Base-by-base conservation (phyloP, 2,888 invertebrate genomes). In the Acleris laterana region DNA sequence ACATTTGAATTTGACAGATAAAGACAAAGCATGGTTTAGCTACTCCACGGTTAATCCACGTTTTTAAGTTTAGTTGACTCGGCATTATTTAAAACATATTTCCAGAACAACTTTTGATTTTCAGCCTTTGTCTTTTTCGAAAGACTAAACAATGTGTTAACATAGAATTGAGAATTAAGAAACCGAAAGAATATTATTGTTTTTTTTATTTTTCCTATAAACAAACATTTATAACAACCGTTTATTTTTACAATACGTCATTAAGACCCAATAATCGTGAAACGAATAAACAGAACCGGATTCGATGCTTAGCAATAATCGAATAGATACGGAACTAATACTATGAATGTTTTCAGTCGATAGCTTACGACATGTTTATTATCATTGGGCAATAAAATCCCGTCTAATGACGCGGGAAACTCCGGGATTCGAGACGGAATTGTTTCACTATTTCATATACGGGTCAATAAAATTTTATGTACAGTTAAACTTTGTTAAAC, bases 381-480 rank as follows among this genome's bases (percentile, higher is more conserved):
- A 87, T 88, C 89, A 88, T 89, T 84, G 88, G 79, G 85, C 79
- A 88, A 93, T 93, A 93, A 93, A 92, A 91, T 88, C 79, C 84
- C 83, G 88, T 81, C 90, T 92, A 92, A 93, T 93, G 93, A 92
- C 85, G 85, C 89, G 90, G 78, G 85, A 90, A 88, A 84, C 79
- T 84, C 81, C 79, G 75, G 81, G 82, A 80, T 84, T 78, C 81
- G 82, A 77, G 77, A 74, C 81, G 82, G 77, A 77, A 90, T 88
- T 90, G 90, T 89, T 87, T 89, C 84, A 89, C 89, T 92, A 92
- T 88, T 88, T 93, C 92, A 90, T 92, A 91, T 89, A 90, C 87
- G 89, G 88, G 85, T 89, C 84, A 89, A 92, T 93, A 93, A 93
- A 92, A 90, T 90, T 91, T 93, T 92, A 93, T 92, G 88, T 85